phyloP scores from a whole-genome alignment of 1,140 invertebrate species.

The Arion vulgaris region DNA sequence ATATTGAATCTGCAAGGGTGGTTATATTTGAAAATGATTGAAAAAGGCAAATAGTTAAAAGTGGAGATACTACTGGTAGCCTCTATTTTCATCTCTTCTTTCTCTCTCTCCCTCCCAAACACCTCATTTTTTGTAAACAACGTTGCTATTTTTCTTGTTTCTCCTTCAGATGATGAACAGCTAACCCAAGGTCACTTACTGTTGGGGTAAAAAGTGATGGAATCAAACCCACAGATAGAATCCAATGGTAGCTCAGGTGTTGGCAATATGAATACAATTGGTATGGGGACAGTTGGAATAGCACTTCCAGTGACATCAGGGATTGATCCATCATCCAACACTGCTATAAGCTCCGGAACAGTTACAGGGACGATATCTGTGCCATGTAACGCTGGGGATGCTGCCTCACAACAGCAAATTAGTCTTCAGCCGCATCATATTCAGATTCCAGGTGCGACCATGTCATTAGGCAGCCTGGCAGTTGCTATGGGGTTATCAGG shows the following conservation, averaged over 20 bases:
- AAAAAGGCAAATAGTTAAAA: no score
- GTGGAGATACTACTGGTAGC: no score
- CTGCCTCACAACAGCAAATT: slow-evolving; percentile 10
- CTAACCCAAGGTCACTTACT: neutral
- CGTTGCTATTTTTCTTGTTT: neutral
- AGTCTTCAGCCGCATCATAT: slow-evolving; percentile 28
- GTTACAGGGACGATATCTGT: slow-evolving; percentile 23
- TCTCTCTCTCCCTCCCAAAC: no score
- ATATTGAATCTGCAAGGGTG: no score
- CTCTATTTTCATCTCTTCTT: no score
- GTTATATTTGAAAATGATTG: no score
- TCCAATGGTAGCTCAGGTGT: neutral
- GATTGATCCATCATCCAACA: slow-evolving; percentile 18
- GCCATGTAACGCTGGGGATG: slow-evolving; percentile 24
- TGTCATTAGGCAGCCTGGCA: slow-evolving; percentile 36
- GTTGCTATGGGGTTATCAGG: slow-evolving; percentile 40
- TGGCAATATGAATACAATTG: slow-evolving; percentile 22
- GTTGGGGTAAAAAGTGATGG: slow-evolving; percentile 11
- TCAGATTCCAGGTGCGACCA: slow-evolving; percentile 33
- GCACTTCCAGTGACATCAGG: slow-evolving; percentile 28
- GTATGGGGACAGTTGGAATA: slow-evolving; percentile 27
- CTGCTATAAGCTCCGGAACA: slow-evolving; percentile 14
- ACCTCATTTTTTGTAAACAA: no score
- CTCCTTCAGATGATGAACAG: neutral
- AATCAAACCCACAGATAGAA: neutral